Percentiles rank a stretch among this genome's conserved stretches.
phyloP scores from a whole-genome alignment of 2,797 vertebrate species.

The Antrozous pallidus region DNA sequence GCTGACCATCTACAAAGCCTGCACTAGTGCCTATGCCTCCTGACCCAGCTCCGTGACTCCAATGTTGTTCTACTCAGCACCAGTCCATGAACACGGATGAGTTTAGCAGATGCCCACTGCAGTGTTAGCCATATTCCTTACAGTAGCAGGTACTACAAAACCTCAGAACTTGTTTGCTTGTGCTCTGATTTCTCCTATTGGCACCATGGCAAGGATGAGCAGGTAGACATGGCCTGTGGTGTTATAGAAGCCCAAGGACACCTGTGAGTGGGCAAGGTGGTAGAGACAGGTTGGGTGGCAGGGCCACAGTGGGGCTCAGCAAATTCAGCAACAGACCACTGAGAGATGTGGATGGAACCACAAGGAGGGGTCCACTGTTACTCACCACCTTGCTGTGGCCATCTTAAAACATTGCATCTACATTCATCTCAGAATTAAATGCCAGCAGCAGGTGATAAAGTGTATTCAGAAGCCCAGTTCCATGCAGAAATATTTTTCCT shows the following conservation, averaged over 20 bases:
- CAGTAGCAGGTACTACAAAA: constrained; percentile 48
- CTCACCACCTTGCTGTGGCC: constrained; percentile 53
- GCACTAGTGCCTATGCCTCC: constrained; percentile 7
- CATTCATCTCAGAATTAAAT: background rate
- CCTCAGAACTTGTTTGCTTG: background rate
- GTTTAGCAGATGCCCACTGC: background rate
- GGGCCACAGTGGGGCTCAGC: background rate
- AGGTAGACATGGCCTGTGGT: background rate
- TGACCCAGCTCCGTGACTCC: background rate
- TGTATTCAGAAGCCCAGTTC: background rate
- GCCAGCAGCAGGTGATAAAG: background rate
- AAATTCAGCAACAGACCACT: constrained; percentile 36
- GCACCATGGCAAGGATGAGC: background rate
- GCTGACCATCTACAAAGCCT: background rate
- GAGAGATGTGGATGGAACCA: background rate
- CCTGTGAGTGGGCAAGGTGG: background rate
- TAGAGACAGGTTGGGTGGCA: constrained; percentile 11
- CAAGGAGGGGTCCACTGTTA: constrained; percentile 45
- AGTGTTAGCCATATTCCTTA: constrained; percentile 49
- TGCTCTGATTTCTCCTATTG: constrained; percentile 37
- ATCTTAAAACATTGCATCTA: constrained; percentile 69
- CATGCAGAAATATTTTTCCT: background rate
- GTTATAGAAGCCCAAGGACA: constrained; percentile 13
- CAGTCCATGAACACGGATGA: background rate
- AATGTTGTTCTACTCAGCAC: background rate